phyloP scores from a whole-genome alignment of 2,888 invertebrate genomes.

The Lepidonotus clava region DNA sequence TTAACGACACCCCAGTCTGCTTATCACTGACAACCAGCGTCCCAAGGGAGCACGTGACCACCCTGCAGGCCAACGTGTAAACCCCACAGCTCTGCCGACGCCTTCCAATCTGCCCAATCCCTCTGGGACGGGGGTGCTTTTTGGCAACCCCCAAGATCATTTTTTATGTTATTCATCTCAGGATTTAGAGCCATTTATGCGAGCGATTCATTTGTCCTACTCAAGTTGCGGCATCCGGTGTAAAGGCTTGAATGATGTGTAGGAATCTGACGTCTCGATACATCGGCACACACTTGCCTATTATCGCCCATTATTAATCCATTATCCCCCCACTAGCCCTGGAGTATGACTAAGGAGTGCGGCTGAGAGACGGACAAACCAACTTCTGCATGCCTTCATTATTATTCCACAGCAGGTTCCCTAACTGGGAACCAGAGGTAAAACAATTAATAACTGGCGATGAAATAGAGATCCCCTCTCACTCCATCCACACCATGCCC shows the following conservation, averaged over 20 bases:
- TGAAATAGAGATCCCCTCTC: not conserved
- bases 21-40: slow-evolving; percentile 34
- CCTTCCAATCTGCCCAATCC: not conserved
- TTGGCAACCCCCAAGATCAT: not conserved
- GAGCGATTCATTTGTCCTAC: not conserved
- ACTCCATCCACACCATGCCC: not conserved
- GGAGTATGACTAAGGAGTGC: not conserved
- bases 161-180: slow-evolving; percentile 2
- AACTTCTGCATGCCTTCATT: not conserved
- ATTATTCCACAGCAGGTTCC: not conserved
- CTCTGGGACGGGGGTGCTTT: not conserved
- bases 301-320: not conserved
- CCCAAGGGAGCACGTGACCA: slow-evolving; percentile 31
- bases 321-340: slow-evolving; percentile 13
- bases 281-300: not conserved
- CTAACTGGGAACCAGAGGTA: not conserved
- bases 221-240: not conserved
- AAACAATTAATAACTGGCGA: not conserved
- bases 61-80: slow-evolving; percentile 25
- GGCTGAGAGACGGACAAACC: not conserved
- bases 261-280: not conserved
- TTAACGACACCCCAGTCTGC: not conserved
- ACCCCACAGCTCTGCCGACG: not conserved
- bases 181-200: not conserved
- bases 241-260: not conserved